Conservation (phyloP, 2,888 invertebrate species). For the Rotaria sp. region DNA sequence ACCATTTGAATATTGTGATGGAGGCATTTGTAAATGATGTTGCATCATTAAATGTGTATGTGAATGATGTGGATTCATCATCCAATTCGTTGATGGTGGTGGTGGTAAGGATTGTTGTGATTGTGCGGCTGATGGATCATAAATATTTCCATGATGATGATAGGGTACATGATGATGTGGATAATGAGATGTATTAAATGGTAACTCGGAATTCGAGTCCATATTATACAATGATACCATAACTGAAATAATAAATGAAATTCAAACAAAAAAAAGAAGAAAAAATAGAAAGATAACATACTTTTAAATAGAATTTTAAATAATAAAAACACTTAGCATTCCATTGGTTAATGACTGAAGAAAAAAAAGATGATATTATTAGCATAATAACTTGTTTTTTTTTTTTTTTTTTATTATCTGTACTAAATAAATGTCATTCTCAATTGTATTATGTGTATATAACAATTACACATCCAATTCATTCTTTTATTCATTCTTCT, state of each 20-base stretch:
- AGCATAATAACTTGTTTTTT: not conserved
- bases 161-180: not conserved
- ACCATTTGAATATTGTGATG: not conserved
- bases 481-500: not conserved
- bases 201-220: not conserved
- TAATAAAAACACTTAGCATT: slow-evolving; percentile 12
- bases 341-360: not conserved
- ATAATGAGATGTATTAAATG: slow-evolving; percentile 14
- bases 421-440: not conserved
- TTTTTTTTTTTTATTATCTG: too few relatives aligned
- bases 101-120: not conserved
- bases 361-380: not conserved
- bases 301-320: not conserved
- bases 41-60: slow-evolving; percentile 8
- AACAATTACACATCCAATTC: not conserved
- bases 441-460: slow-evolving; percentile 3
- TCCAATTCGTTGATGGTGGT: slow-evolving; percentile 2
- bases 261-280: not conserved
- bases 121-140: not conserved
- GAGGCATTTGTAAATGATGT: slow-evolving; percentile 9
- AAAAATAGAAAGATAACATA: not conserved
- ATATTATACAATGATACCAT: slow-evolving; percentile 19
- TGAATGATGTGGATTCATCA: not conserved
- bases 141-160: slow-evolving; percentile 9
- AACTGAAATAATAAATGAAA: not conserved